These are phyloP conservation scores for Lagenorhynchus albirostris DNA, from an alignment of 2,113 vertebrate genomes.

Conservation along the genomic window DNA sequence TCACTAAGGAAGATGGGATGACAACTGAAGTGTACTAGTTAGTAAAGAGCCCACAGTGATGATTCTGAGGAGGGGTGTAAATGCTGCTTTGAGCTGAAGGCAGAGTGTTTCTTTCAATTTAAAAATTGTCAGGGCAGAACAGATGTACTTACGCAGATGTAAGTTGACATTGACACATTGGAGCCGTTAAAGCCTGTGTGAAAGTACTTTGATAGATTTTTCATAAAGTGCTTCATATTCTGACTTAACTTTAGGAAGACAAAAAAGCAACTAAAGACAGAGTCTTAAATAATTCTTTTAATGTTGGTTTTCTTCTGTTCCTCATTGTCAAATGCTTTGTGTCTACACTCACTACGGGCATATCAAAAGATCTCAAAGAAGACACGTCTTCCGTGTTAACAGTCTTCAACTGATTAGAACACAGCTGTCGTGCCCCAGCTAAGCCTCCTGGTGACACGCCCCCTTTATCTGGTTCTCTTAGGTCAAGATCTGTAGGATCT, in stretches of 20 bases:
- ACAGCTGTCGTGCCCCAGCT: too few species aligned
- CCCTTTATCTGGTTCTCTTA: not conserved
- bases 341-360: not conserved
- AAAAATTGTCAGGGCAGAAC: not conserved
- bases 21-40: not conserved
- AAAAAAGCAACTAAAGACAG: not conserved
- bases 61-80: not conserved
- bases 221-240: not conserved
- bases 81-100: not conserved
- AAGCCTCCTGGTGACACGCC: not conserved
- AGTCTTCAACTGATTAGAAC: not conserved
- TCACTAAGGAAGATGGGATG: not conserved
- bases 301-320: not conserved
- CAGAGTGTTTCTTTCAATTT: not conserved
- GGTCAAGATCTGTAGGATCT: not conserved
- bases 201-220: conserved; percentile 13
- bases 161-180: not conserved
- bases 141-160: not conserved
- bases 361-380: not conserved
- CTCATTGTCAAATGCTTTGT: not conserved
- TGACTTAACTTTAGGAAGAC: not conserved
- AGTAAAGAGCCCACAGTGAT: not conserved
- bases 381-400: too few species aligned
- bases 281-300: not conserved
- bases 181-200: not conserved